Percentiles rank a stretch among this genome's conserved stretches.
Conservation (phyloP, 2,113 vertebrate species). For the Petroica traversi region DNA sequence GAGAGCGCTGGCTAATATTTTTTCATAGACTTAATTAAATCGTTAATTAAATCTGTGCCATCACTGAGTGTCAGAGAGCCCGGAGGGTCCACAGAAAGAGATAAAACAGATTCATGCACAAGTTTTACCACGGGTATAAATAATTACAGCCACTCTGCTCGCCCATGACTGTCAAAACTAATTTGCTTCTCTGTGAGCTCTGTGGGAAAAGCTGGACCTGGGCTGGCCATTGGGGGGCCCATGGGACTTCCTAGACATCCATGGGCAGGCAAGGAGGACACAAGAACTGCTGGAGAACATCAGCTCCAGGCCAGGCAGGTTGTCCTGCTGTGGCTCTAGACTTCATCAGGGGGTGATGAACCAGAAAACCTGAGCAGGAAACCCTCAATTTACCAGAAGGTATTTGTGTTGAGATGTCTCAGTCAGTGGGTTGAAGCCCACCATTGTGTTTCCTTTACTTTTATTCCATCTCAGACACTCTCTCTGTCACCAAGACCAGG, state of each 20-base stretch:
- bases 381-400: neutral
- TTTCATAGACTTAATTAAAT: slow-evolving; percentile 11
- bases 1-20: neutral
- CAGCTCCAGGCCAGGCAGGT: neutral
- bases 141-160: neutral
- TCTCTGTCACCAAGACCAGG: neutral
- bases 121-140: slow-evolving; percentile 3
- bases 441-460: accelerated
- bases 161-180: neutral
- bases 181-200: neutral
- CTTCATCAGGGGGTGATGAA: neutral
- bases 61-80: neutral
- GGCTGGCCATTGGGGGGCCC: neutral
- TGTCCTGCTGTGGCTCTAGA: neutral
- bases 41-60: slow-evolving; percentile 29
- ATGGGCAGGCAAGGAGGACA: neutral
- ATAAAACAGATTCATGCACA: neutral
- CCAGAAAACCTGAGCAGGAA: neutral
- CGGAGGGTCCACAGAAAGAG: neutral
- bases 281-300: neutral
- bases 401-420: neutral
- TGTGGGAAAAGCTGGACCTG: neutral
- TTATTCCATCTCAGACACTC: neutral
- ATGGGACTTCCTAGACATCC: neutral
- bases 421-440: neutral